These are phyloP conservation scores for Cettia cetti DNA, from an alignment of 2,113 vertebrate species.

Conservation along the genomic window DNA sequence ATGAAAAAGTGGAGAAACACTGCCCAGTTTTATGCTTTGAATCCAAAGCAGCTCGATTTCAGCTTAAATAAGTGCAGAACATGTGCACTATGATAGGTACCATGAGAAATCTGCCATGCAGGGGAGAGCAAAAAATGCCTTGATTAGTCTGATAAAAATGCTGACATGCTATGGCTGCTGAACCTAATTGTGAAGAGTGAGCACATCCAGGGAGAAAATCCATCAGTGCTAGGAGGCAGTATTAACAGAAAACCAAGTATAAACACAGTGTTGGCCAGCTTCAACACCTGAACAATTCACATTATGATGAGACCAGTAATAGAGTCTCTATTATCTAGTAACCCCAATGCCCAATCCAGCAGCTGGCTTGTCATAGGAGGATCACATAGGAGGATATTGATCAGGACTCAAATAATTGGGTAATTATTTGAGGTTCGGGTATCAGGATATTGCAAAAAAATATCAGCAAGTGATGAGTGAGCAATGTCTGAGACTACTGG, in stretches of 20 bases:
- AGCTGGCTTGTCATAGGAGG: background rate
- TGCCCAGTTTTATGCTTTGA: background rate
- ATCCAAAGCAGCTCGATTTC: background rate
- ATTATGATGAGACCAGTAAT: background rate
- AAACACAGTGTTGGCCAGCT: background rate
- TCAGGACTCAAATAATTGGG: background rate
- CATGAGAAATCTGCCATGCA: background rate
- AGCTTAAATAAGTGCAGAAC: background rate
- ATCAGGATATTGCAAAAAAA: background rate
- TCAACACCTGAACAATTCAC: background rate
- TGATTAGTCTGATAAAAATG: background rate
- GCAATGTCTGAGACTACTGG: background rate
- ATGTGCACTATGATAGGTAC: background rate
- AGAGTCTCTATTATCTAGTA: accelerated
- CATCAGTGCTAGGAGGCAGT: background rate
- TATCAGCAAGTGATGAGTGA: background rate
- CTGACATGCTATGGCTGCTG: background rate
- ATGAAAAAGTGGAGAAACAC: background rate
- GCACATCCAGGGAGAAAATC: background rate
- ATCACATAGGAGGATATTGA: background rate
- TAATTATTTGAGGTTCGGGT: background rate
- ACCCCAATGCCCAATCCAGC: background rate
- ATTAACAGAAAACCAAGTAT: background rate
- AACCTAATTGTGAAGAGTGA: background rate
- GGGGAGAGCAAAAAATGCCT: background rate